Percentiles rank a stretch among this genome's conserved stretches.
These are phyloP conservation scores for Cyanocitta stelleri DNA, from an alignment of 2,113 vertebrate species.

Conservation along the genomic window DNA sequence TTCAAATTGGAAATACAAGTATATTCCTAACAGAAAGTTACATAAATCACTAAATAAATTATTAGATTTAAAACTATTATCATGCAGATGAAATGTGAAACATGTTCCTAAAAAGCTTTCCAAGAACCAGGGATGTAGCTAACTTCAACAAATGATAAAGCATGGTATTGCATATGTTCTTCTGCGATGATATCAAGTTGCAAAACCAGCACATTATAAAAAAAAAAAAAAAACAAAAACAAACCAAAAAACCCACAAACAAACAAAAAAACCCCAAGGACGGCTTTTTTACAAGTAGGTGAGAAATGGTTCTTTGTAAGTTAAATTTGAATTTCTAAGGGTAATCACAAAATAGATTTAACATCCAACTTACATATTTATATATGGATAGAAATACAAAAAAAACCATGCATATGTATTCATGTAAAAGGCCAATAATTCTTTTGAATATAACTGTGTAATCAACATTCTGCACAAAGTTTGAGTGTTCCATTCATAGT, in stretches of 20 bases:
- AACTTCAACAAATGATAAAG: not conserved
- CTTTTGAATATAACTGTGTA: not conserved
- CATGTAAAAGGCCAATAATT: not conserved
- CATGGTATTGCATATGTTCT: not conserved
- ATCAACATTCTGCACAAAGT: not conserved
- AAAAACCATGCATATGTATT: not conserved
- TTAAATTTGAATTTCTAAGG: not conserved
- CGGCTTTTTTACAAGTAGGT: not conserved
- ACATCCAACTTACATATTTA: not conserved
- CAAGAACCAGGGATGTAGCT: not conserved
- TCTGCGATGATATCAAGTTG: not conserved
- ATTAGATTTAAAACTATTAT: not conserved
- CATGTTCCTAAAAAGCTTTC: not conserved
- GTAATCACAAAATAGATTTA: not conserved
- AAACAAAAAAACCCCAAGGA: not conserved
- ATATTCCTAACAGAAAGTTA: not conserved
- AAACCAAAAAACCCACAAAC: not conserved
- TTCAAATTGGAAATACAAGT: not conserved
- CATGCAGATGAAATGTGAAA: not conserved
- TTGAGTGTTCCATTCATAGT: not conserved
- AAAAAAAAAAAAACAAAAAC: not conserved
- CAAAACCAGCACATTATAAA: not conserved
- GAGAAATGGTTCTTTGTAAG: not conserved
- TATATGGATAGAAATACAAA: not conserved
- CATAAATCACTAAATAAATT: not conserved